Evolutionary conservation across 1,140 invertebrate species (phyloP), one percentile per base, ranked within the genome.

Genomic region (Nylanderia fulva): DNA sequence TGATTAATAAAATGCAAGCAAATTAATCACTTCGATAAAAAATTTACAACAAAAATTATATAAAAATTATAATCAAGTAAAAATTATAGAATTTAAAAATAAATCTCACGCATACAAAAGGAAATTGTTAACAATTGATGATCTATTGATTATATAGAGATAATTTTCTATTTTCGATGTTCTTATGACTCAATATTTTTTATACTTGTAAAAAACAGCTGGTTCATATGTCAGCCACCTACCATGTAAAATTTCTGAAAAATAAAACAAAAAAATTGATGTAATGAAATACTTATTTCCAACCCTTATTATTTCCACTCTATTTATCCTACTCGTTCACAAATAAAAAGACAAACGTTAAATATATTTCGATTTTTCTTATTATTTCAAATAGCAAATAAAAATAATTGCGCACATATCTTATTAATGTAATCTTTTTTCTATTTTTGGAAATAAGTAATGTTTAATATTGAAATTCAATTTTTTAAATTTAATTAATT

Each of bases 151-250:
- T 24, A 58, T n/a, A 1, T 4, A 75, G n/a, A 7, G 2, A 24
- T 58, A 15, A 15, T 39, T 74, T 29, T 36, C 13, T 9, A 15
- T 74, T 60, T 58, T 27, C 3, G 8, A 24, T 33, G 2, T 36
- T 79, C 2, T 0, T 85, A 85, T 42, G 6, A 5, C 6, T 6
- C 29, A 33, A 33, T 33, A 39, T 66, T 60, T 88, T 45, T 33
- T 76, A 27, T 52, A 42, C 9, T 63, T 36, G 45, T 72, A 82
- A 66, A n/a, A 72, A 27, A 39, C 85, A 89, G 85, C 86, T 91
- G 90, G 90, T 89, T 92, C 89, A 86, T 90, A 88, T 86, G 87
- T 90, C 86, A 88, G 85, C 85, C 54, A 85, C 88, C 85, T 86
- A 45, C 87, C 84, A 77, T 90, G 88, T 90, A 15, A 86, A 84